Conservation (phyloP, 1,140 invertebrate genomes). For the Bombyx mandarina region DNA sequence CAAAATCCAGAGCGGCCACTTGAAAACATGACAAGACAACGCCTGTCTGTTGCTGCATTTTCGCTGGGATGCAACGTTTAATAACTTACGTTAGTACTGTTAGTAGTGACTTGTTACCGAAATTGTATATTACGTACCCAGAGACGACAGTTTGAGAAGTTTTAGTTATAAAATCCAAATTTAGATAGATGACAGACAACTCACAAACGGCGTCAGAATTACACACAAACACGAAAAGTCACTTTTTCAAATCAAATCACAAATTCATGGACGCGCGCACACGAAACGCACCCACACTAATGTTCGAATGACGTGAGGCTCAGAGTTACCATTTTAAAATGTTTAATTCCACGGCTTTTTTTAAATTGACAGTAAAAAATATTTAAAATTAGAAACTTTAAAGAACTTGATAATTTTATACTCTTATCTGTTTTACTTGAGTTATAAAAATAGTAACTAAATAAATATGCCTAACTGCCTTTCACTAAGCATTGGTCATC, state of each 20-base stretch:
- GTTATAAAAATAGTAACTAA: no score
- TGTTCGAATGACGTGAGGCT: constrained; percentile 45
- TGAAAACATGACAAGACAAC: constrained; percentile 33
- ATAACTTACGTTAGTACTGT: constrained; percentile 6
- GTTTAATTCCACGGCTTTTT: neutral
- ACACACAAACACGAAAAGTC: constrained; percentile 57
- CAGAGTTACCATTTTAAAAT: constrained; percentile 23
- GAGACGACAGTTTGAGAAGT: constrained; percentile 59
- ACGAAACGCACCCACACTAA: constrained; percentile 49
- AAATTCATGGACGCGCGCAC: constrained; percentile 40
- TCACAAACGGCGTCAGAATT: constrained; percentile 62
- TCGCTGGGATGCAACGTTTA: neutral
- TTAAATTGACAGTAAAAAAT: no score
- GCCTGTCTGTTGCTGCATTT: constrained; percentile 33
- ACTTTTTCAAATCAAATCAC: constrained; percentile 19
- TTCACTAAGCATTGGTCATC: no score
- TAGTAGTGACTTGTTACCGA: constrained; percentile 4
- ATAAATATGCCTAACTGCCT: no score
- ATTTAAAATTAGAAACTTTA: neutral
- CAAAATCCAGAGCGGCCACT: constrained; percentile 2
- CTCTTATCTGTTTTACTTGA: no score
- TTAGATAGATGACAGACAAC: constrained; percentile 54
- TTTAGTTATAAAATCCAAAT: constrained; percentile 67
- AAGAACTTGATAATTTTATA: neutral
- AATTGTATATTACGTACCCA: constrained; percentile 44